These are phyloP conservation scores for Pipistrellus pygmaeus DNA, from an alignment of 2,797 vertebrate genomes.

Conservation along the genomic window DNA sequence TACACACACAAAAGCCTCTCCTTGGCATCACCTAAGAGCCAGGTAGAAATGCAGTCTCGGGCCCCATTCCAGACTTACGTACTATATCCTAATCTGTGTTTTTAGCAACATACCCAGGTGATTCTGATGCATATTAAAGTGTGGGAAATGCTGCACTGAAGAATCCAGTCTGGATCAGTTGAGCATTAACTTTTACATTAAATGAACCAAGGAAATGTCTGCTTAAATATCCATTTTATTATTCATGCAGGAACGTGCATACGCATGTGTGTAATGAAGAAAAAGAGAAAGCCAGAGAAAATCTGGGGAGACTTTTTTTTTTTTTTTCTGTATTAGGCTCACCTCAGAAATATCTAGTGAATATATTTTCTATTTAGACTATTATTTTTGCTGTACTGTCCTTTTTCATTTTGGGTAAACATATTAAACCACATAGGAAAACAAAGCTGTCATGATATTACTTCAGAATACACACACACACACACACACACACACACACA, in stretches of 20 bases:
- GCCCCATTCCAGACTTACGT: neutral
- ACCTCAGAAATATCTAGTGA: neutral
- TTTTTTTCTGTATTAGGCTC: neutral
- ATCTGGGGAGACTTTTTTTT: neutral
- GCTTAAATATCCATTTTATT: neutral
- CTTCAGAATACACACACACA: neutral
- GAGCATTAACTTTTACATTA: neutral
- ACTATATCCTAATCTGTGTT: neutral
- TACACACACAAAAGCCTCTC: neutral
- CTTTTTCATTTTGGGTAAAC: neutral
- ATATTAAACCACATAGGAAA: slow-evolving; percentile 46
- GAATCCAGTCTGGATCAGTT: neutral
- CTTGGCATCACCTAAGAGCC: neutral
- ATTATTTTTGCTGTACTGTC: neutral
- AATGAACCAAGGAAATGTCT: neutral
- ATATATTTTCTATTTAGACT: neutral
- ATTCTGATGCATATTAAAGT: neutral
- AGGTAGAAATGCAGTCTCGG: neutral
- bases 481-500: neutral
- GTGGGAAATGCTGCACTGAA: neutral
- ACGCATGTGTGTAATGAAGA: neutral
- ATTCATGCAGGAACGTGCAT: neutral
- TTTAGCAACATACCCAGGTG: neutral
- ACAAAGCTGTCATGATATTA: slow-evolving; percentile 49
- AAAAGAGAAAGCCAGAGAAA: neutral